Evolutionary conservation across 2,113 vertebrate genomes (phyloP), one percentile per base, ranked within the genome.

Genomic region (Vidua macroura): DNA sequence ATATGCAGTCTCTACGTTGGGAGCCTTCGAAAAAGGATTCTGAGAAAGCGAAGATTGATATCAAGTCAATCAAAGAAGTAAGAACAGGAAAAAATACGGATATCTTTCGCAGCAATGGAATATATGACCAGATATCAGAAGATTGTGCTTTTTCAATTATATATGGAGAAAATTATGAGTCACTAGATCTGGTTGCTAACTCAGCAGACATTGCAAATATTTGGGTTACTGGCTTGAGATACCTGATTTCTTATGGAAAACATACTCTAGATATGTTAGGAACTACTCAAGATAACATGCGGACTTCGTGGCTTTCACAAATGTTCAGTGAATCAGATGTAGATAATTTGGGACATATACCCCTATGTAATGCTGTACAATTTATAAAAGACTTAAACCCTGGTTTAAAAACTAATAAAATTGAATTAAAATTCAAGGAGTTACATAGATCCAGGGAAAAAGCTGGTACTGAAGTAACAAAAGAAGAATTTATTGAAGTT

Each of bases 111-210:
- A 99, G 98, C 96, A 99, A 99, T 83, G 99, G 99, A 58, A 98
- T 99, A 96, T 99, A 99, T 35, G 99, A 99, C 86, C 99, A 99
- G 98, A 99, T 99, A 97, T 99, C 99, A 5, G 99, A 99, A 98
- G 99, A 99, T 53, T 99, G 98, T 91, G 99, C 99, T 0, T 99
- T 99, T 96, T 99, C 99, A 4, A 97, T 99, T 77, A 99, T 99
- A 82, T 99, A 99, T 46, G 99, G 99, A 53, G 99, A 99, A 77
- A 99, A 99, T 92, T 99, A 99, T 5, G 99, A 99, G 91, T 99
- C 99, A 2, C 97, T 99, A 76, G 99, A 99, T 97, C 97, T 99
- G 97, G 99, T 99, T 86, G 99, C 99, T 91, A 99, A 99, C 96
- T 99, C 99, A 49, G 99, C 99, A 82, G 99, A 99, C 53, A 93